Evolutionary conservation across 2,888 invertebrate genomes (phyloP).

Genomic region (Cyclophora albipunctata): DNA sequence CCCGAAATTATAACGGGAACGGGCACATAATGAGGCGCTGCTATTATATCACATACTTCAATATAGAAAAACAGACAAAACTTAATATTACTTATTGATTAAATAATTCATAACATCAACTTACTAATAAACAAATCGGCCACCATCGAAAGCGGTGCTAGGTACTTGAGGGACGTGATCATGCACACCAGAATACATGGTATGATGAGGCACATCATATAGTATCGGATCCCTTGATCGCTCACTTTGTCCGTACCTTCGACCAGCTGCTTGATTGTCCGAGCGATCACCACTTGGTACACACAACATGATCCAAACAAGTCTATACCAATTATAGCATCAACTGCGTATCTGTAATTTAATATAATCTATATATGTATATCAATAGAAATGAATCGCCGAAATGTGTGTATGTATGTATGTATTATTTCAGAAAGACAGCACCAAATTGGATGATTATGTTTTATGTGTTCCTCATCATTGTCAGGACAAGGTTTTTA

Average conservation of each 20-base stretch:
- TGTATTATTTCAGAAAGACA: too few relatives aligned
- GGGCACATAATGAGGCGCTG: too few relatives aligned
- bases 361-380: too few relatives aligned
- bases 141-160: slow-evolving; percentile 45
- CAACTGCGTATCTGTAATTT: slow-evolving; percentile 39
- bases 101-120: slow-evolving; percentile 1
- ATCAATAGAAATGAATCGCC: too few relatives aligned
- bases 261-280: slow-evolving; percentile 46
- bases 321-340: slow-evolving; percentile 53
- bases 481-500: too few relatives aligned
- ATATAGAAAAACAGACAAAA: too few relatives aligned
- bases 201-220: slow-evolving; percentile 27
- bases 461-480: too few relatives aligned
- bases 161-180: slow-evolving; percentile 37
- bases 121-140: slow-evolving; percentile 38
- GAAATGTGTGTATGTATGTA: too few relatives aligned
- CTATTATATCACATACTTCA: too few relatives aligned
- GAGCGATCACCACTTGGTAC: slow-evolving; percentile 63
- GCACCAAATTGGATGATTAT: too few relatives aligned
- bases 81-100: too few relatives aligned
- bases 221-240: slow-evolving; percentile 12
- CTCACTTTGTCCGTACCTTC: slow-evolving; percentile 18
- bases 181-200: slow-evolving; percentile 38
- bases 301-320: slow-evolving; percentile 64
- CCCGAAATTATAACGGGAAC: too few relatives aligned